phyloP scores from a whole-genome alignment of 2,888 invertebrate genomes.

The Acheta domesticus region DNA sequence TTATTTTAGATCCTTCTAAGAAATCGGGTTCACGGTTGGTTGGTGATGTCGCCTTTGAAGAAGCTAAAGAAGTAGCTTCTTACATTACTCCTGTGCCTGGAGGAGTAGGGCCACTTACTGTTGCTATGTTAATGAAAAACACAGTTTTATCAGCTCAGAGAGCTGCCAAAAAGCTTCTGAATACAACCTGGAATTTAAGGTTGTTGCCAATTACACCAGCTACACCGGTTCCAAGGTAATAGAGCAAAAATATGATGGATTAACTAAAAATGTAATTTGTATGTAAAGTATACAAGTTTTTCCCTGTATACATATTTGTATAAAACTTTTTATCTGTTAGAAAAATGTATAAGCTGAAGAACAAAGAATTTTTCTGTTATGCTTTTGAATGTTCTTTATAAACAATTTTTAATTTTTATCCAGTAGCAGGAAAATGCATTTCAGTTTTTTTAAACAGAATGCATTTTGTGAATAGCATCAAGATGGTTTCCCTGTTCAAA shows the following conservation, averaged over 20 bases:
- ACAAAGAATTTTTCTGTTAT: no score
- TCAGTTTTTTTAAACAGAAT: no score
- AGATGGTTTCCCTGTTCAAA: no score
- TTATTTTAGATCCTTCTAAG: conserved; percentile 64
- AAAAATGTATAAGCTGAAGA: no score
- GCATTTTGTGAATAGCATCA: no score
- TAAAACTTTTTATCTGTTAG: not conserved
- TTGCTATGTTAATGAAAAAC: conserved; percentile 95
- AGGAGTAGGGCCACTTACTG: conserved; percentile 99
- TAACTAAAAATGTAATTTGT: not conserved
- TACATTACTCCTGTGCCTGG: conserved; percentile 93
- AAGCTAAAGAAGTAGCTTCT: conserved; percentile 75
- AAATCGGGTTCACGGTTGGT: conserved; percentile 78
- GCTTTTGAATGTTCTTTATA: no score
- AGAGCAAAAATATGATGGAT: not conserved
- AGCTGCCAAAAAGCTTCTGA: conserved; percentile 56
- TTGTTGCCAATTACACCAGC: conserved; percentile 62
- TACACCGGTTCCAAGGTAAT: conserved; percentile 79
- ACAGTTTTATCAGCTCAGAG: conserved; percentile 80
- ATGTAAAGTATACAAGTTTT: not conserved
- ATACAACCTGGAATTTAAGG: conserved; percentile 66
- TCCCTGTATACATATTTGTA: not conserved
- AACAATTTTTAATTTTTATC: no score
- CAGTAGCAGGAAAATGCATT: no score
- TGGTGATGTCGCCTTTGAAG: conserved; percentile 90